A percentile compares a stretch with the other conserved stretches of the same genome.
Evolutionary conservation across 2,888 invertebrate genomes (phyloP).

Genomic region (Drosophila ezoana): DNA sequence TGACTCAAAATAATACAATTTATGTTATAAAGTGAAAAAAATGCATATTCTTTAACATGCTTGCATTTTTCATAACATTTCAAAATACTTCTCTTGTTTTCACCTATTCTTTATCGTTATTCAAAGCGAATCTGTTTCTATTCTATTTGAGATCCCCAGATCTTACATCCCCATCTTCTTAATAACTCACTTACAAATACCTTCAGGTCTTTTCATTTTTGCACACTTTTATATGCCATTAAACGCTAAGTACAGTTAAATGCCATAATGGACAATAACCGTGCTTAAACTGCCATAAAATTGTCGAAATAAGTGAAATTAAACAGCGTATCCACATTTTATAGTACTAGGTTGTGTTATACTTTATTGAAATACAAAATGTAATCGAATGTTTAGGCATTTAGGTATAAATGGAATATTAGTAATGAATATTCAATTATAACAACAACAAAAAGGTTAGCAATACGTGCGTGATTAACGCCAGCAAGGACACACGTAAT

Average conservation of each 20-base stretch:
- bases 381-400: constrained; percentile 23
- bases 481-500: neutral
- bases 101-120: too few species aligned
- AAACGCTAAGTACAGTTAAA: constrained; percentile 25
- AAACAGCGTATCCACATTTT: constrained; percentile 18
- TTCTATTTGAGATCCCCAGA: too few species aligned
- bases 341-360: constrained; percentile 10
- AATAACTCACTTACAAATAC: neutral
- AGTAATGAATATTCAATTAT: constrained; percentile 1
- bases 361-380: constrained; percentile 45
- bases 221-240: neutral
- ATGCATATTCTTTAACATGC: too few species aligned
- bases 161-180: neutral
- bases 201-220: neutral
- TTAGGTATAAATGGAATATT: constrained; percentile 2
- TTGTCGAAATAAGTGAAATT: constrained; percentile 36
- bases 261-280: constrained; percentile 40
- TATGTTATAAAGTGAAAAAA: too few species aligned
- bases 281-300: constrained; percentile 68
- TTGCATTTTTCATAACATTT: too few species aligned
- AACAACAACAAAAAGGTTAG: neutral
- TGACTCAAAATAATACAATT: neutral
- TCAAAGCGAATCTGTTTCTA: too few species aligned
- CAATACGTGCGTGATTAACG: neutral
- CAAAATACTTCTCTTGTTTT: too few species aligned